phyloP scores from a whole-genome alignment of 1,140 invertebrate species.

The Zaprionus camerounensis region DNA sequence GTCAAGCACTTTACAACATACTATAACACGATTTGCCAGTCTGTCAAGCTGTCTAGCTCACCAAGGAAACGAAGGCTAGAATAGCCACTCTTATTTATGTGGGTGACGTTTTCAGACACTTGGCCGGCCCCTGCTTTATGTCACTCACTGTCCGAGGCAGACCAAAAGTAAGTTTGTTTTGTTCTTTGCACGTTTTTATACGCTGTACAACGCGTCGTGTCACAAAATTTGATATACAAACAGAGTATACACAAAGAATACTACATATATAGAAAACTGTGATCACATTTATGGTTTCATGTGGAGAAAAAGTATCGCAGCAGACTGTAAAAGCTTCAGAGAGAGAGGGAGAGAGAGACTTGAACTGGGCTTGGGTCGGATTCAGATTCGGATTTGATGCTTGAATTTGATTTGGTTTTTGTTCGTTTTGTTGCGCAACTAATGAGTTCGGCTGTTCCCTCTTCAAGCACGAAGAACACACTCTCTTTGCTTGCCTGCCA shows the following conservation, averaged over 20 bases:
- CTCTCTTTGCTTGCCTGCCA: background rate
- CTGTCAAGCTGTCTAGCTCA: slow-evolving; percentile 6
- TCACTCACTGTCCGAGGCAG: slow-evolving; percentile 40
- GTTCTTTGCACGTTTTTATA: slow-evolving; percentile 9
- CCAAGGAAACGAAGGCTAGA: slow-evolving; percentile 18
- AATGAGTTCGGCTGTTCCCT: slow-evolving; percentile 63
- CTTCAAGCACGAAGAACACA: slow-evolving; percentile 14
- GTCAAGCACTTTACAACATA: too few relatives aligned
- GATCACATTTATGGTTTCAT: slow-evolving; percentile 29
- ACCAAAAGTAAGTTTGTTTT: slow-evolving; percentile 37
- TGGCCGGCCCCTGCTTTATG: slow-evolving; percentile 46
- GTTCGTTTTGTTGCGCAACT: slow-evolving; percentile 41
- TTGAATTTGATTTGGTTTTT: slow-evolving; percentile 37
- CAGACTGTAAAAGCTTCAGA: background rate
- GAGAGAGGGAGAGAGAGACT: slow-evolving; percentile 12
- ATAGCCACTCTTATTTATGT: slow-evolving; percentile 59
- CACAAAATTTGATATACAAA: slow-evolving; percentile 26
- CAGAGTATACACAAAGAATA: slow-evolving; percentile 1
- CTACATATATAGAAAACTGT: slow-evolving; percentile 4
- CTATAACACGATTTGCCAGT: background rate
- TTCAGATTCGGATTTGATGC: slow-evolving; percentile 25
- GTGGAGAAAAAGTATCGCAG: slow-evolving; percentile 28
- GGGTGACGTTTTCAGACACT: slow-evolving; percentile 67
- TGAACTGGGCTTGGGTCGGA: slow-evolving; percentile 43
- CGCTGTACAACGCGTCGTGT: background rate